Evolutionary conservation across 2,797 vertebrate species (phyloP).

Genomic region (Chrosomus eos): DNA sequence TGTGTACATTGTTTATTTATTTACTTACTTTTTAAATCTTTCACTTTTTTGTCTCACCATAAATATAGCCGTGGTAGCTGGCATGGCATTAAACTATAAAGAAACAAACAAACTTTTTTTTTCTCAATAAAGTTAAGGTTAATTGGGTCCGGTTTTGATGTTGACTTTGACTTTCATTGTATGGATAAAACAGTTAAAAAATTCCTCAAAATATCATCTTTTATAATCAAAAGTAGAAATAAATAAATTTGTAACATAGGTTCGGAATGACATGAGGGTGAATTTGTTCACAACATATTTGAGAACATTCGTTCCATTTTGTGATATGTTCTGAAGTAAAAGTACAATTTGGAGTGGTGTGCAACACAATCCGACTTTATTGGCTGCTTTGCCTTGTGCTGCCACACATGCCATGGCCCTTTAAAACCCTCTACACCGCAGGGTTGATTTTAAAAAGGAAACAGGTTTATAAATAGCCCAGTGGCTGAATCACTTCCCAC

Average conservation of each 20-base stretch:
- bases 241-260: neutral
- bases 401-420: neutral
- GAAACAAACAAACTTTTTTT: neutral
- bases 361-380: neutral
- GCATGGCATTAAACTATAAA: neutral
- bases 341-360: neutral
- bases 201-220: neutral
- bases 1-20: neutral
- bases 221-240: neutral
- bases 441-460: constrained; percentile 22
- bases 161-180: neutral
- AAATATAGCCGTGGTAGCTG: neutral
- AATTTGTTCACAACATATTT: neutral
- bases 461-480: constrained; percentile 45
- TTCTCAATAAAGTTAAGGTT: neutral
- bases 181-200: neutral
- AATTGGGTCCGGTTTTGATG: neutral
- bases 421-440: constrained; percentile 20
- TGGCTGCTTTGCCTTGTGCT: neutral
- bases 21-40: neutral
- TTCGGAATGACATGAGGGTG: neutral
- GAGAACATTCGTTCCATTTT: neutral
- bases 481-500: constrained; percentile 42
- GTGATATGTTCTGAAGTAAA: neutral
- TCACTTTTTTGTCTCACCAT: neutral